Conservation (phyloP, 2,113 vertebrate species). For the rabbit (Oryctolagus cuniculus) region DNA sequence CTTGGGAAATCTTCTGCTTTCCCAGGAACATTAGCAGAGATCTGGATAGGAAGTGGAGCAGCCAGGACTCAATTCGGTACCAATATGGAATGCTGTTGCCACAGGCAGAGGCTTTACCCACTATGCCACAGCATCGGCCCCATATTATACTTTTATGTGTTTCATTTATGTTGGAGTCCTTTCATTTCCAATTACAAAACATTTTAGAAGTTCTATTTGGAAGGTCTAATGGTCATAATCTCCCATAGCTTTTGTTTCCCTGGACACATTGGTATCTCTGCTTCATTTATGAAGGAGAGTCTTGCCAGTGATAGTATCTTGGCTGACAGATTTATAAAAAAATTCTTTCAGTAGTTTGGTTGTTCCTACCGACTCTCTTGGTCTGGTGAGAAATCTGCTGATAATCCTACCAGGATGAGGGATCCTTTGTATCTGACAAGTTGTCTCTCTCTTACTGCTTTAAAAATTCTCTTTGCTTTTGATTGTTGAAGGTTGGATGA, state of each 20-base stretch:
- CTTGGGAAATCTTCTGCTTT: too few relatives aligned
- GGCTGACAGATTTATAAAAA: background rate
- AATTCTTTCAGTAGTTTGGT: background rate
- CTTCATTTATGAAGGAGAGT: background rate
- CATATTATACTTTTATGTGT: background rate
- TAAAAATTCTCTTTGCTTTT: background rate
- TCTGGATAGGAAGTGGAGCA: too few relatives aligned
- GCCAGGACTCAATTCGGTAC: too few relatives aligned
- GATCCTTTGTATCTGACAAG: background rate
- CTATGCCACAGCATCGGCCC: too few relatives aligned
- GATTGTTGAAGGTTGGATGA: slow-evolving; percentile 13
- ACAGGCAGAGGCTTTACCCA: too few relatives aligned
- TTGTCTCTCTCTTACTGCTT: background rate
- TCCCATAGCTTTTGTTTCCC: background rate
- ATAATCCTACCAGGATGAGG: background rate
- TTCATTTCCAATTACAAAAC: background rate
- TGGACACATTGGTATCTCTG: background rate
- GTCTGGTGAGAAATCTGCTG: background rate
- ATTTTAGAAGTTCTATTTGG: background rate
- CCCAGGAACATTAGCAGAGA: too few relatives aligned
- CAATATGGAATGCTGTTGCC: too few relatives aligned
- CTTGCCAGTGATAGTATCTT: background rate
- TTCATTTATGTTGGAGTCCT: background rate
- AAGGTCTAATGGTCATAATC: background rate
- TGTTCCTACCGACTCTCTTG: background rate